These are phyloP conservation scores for Latrodectus hesperus DNA, from an alignment of 2,888 invertebrate genomes.

Conservation along the genomic window DNA sequence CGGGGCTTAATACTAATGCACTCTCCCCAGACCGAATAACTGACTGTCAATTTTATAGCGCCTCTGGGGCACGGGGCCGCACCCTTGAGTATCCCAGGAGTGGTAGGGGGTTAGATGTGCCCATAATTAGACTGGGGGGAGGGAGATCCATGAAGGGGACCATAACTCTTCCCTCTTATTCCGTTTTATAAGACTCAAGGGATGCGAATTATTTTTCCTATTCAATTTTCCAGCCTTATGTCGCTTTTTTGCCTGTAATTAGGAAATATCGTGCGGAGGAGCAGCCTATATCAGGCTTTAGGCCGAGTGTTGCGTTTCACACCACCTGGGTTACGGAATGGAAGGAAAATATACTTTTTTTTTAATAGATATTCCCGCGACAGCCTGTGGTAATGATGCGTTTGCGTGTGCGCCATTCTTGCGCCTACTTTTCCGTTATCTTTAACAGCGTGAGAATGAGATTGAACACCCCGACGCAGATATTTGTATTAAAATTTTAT, in stretches of 20 bases:
- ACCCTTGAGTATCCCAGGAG: conserved; percentile 44
- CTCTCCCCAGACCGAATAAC: conserved; percentile 37
- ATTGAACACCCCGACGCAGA: not conserved
- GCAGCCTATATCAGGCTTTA: conserved; percentile 17
- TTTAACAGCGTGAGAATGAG: not conserved
- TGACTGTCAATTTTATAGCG: conserved; percentile 65
- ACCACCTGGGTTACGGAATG: conserved; percentile 43
- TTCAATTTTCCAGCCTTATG: conserved; percentile 50
- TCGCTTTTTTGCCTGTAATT: conserved; percentile 40
- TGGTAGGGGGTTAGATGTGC: conserved; percentile 28
- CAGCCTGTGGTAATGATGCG: conserved; percentile 23
- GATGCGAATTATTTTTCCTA: conserved; percentile 58
- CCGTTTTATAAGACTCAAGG: conserved; percentile 58
- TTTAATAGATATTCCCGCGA: conserved; percentile 13
- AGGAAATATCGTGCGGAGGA: conserved; percentile 6
- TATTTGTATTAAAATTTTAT: conserved; percentile 5
- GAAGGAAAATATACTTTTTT: not conserved
- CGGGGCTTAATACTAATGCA: conserved; percentile 32
- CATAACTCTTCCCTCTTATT: conserved; percentile 38
- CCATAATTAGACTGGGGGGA: conserved; percentile 53
- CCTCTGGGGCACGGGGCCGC: conserved; percentile 49
- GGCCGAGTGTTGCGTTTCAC: conserved; percentile 36
- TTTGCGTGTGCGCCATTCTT: not conserved
- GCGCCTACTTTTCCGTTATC: not conserved
- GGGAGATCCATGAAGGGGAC: not conserved